Conservation (phyloP, 2,888 invertebrate genomes). For the Oscheius onirici region DNA sequence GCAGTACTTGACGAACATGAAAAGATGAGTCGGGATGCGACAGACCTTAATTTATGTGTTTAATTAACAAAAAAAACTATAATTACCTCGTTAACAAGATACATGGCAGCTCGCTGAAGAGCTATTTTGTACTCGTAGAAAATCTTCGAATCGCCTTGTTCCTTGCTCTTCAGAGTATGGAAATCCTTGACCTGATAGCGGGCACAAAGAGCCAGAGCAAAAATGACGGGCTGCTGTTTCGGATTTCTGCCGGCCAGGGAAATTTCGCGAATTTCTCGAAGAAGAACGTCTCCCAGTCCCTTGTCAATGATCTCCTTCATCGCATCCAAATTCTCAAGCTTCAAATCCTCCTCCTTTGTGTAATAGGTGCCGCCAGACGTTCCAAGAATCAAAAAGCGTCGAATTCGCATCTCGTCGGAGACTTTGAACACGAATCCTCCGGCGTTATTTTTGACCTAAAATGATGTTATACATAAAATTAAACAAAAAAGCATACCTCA, state of each 20-base stretch:
- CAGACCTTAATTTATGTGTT: conserved; percentile 74
- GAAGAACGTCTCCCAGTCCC: conserved; percentile 68
- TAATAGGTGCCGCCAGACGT: conserved; percentile 71
- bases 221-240: conserved; percentile 75
- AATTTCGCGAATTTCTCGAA: conserved; percentile 69
- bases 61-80: not conserved
- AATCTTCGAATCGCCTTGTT: not conserved
- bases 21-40: conserved; percentile 78
- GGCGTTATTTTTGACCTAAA: conserved; percentile 64
- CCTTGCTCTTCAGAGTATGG: not conserved
- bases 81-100: conserved; percentile 1
- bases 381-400: conserved; percentile 72
- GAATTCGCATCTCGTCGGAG: conserved; percentile 70
- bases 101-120: not conserved
- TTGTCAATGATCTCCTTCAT: conserved; percentile 70
- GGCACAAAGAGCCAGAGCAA: conserved; percentile 79
- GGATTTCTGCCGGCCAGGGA: conserved; percentile 72
- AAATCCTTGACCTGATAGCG: conserved; percentile 58
- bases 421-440: conserved; percentile 72
- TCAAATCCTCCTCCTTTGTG: conserved; percentile 66
- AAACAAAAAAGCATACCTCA: conserved; percentile 39
- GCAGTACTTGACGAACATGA: conserved; percentile 78
- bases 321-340: conserved; percentile 69
- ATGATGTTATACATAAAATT: not conserved
- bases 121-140: not conserved